Base-by-base conservation (phyloP, 2,797 vertebrate genomes). In the Prionace glauca region DNA sequence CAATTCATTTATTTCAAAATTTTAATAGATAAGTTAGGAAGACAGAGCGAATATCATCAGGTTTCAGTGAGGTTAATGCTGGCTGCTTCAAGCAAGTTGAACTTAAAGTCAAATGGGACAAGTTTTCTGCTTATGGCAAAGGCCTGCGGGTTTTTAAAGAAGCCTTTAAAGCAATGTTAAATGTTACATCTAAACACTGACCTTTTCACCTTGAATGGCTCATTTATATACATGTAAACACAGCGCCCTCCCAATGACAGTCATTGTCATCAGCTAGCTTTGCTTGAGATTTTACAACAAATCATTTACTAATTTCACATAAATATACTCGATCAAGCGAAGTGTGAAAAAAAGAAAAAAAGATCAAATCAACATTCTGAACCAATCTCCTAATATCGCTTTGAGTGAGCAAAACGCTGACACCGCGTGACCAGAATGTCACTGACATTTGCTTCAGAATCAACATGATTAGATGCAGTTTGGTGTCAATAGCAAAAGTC, bases 191-290 rank as follows among this genome's bases (percentile, higher is more conserved):
- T 97, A 98, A 97, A 97, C 97, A 96, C 97, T 98, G 97, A 98
- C 98, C 97, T 98, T 98, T 98, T 98, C 97, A 98, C 98, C 97
- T 97, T 96, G 81, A 96, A 96, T 96, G 97, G 96, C 96, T 97
- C 97, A 97, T 96, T 98, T 97, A 98, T 97, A 96, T 97, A 96
- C 96, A 96, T 9, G 97, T 97, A 98, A 98, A 98, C 97, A 98
- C 96, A 97, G 96, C 95, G 96, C 96, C 96, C 96, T 97, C 97
- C 62, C 97, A 97, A 98, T 97, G 97, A 96, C 96, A 96, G 96
- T 97, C 97, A 96, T 96, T 96, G 96, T 97, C 97, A 97, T 97
- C 97, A 96, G 94, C 93, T 96, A 96, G 96, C 97, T 97, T 97
- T 97, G 97, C 97, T 96, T 97, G 97, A 96, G 97, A 96, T 74